These are phyloP conservation scores for Listrodromus nycthemerus DNA, from an alignment of 2,888 invertebrate species.

Conservation along the genomic window DNA sequence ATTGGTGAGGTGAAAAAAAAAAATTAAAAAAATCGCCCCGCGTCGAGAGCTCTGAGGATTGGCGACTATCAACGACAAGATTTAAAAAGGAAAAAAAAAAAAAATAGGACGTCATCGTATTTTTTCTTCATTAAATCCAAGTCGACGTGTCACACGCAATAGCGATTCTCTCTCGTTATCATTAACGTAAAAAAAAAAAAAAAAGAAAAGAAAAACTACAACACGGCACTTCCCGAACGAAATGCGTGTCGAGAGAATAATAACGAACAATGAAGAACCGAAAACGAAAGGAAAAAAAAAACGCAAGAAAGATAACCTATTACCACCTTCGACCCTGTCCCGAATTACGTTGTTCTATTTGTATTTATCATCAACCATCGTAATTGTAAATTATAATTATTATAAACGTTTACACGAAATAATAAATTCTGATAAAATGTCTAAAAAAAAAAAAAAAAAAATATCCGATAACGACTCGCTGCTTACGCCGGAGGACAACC, in stretches of 20 bases:
- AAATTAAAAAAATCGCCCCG: constrained; percentile 4
- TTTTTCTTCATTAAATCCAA: constrained; percentile 43
- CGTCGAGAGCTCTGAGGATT: constrained; percentile 36
- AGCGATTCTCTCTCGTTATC: constrained; percentile 48
- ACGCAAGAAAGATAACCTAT: constrained; percentile 64
- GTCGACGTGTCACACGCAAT: constrained; percentile 63
- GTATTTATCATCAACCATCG: constrained; percentile 84
- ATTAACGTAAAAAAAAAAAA: constrained; percentile 19
- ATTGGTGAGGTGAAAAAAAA: background rate
- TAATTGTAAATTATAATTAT: constrained; percentile 85
- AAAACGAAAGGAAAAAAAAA: constrained; percentile 54
- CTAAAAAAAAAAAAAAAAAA: constrained; percentile 77
- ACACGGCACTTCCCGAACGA: constrained; percentile 51
- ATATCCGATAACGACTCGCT: constrained; percentile 41
- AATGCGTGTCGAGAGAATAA: constrained; percentile 33
- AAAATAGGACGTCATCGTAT: constrained; percentile 47
- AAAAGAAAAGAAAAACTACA: constrained; percentile 33
- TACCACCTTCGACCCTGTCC: constrained; percentile 70
- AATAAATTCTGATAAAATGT: constrained; percentile 85
- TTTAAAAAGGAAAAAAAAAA: constrained; percentile 29
- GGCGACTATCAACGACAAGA: background rate
- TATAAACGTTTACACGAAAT: constrained; percentile 85
- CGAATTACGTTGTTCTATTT: constrained; percentile 84
- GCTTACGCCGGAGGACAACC: constrained; percentile 4
- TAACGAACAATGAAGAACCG: constrained; percentile 48